Evolutionary conservation across 1,140 invertebrate genomes (phyloP).

Genomic region (Aporrectodea caliginosa): DNA sequence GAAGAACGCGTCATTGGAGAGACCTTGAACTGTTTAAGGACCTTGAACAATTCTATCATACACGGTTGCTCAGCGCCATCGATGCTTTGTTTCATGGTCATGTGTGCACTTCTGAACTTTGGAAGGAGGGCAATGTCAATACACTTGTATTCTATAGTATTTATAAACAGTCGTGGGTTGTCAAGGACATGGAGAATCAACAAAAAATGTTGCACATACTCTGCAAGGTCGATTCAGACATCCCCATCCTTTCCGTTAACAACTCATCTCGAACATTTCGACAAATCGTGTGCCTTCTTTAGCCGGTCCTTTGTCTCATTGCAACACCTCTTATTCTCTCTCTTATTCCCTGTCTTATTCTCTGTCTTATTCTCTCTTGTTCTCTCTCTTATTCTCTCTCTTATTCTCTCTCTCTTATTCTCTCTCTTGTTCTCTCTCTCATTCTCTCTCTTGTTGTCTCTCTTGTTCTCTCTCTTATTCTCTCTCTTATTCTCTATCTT

Average conservation of each 20-base stretch:
- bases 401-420: neutral
- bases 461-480: neutral
- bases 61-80: too few species aligned
- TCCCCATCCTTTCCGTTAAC: neutral
- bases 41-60: too few species aligned
- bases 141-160: too few species aligned
- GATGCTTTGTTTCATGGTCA: too few species aligned
- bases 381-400: neutral
- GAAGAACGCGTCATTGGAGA: too few species aligned
- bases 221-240: neutral
- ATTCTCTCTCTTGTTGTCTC: neutral
- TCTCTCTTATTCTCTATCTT: neutral
- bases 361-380: neutral
- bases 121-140: too few species aligned
- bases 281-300: too few species aligned
- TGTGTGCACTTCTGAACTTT: too few species aligned
- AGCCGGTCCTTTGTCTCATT: too few species aligned
- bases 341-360: neutral
- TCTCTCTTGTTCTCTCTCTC: neutral
- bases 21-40: too few species aligned
- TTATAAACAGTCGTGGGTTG: too few species aligned
- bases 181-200: neutral
- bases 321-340: neutral
- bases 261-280: neutral
- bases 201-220: neutral